phyloP scores from a whole-genome alignment of 2,888 invertebrate species.

The Noctuana brunneofusca region DNA sequence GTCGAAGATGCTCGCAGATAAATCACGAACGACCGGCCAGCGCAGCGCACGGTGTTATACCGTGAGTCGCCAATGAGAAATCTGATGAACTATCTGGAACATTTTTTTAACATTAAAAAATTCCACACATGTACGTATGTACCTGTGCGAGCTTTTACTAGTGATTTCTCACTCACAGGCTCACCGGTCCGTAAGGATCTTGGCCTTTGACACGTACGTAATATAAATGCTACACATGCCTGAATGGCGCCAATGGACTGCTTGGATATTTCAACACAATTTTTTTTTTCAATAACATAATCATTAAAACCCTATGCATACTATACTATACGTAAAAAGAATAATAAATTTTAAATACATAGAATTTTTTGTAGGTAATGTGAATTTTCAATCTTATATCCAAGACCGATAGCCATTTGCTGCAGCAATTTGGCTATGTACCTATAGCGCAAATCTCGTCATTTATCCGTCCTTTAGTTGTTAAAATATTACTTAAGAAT shows the following conservation, averaged over 20 bases:
- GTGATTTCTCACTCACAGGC: not conserved
- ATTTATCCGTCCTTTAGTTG: too few relatives aligned
- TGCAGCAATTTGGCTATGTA: too few relatives aligned
- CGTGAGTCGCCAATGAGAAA: conserved; percentile 69
- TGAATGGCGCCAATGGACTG: not conserved
- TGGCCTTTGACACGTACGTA: not conserved
- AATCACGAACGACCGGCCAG: conserved; percentile 63
- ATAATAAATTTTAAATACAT: too few relatives aligned
- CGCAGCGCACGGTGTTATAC: conserved; percentile 53
- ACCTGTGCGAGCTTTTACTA: not conserved
- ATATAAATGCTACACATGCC: not conserved
- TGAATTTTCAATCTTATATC: too few relatives aligned
- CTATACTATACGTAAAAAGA: not conserved
- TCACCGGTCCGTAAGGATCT: not conserved
- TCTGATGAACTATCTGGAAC: conserved; percentile 59
- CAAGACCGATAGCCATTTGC: too few relatives aligned
- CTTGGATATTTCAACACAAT: not conserved
- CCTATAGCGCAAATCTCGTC: too few relatives aligned
- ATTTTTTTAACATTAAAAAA: conserved; percentile 23
- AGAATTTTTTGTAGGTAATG: too few relatives aligned
- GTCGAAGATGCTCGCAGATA: conserved; percentile 78
- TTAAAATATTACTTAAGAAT: too few relatives aligned
- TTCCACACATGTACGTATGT: not conserved
- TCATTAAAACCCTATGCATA: not conserved
- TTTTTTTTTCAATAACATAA: not conserved